Evolutionary conservation across 2,888 invertebrate genomes (phyloP).

Genomic region (Anagyrus pseudococci): DNA sequence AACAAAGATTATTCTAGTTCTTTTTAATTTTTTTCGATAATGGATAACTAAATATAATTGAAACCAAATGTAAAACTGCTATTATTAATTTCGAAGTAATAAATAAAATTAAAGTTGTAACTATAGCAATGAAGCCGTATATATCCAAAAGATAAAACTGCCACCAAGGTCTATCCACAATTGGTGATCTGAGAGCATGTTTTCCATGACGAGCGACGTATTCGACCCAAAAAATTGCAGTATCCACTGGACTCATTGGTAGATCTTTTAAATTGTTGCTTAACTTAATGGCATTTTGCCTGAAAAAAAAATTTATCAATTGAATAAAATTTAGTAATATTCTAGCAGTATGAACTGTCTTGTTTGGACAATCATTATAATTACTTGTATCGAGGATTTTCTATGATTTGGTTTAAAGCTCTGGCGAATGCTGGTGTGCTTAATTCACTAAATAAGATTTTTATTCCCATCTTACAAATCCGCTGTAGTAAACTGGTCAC

Average conservation of each 20-base stretch:
- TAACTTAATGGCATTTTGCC: background rate
- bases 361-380: background rate
- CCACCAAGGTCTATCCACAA: slow-evolving; percentile 59
- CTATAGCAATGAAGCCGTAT: slow-evolving; percentile 58
- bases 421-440: slow-evolving; percentile 53
- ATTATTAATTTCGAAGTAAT: too few relatives aligned
- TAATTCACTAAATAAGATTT: slow-evolving; percentile 47
- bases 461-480: too few relatives aligned
- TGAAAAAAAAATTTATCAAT: background rate
- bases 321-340: background rate
- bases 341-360: background rate
- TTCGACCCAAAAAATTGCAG: slow-evolving; percentile 73
- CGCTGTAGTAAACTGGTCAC: too few relatives aligned
- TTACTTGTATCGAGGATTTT: slow-evolving; percentile 56
- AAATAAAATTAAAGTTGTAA: background rate
- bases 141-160: slow-evolving; percentile 64
- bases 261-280: slow-evolving; percentile 60
- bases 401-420: slow-evolving; percentile 56
- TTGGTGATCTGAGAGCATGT: slow-evolving; percentile 58
- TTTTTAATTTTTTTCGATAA: too few relatives aligned
- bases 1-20: too few relatives aligned
- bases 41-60: too few relatives aligned
- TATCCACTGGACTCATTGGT: slow-evolving; percentile 66
- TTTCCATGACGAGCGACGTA: slow-evolving; percentile 65
- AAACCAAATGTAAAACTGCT: too few relatives aligned